Evolutionary conservation across 2,797 vertebrate species (phyloP), one percentile per base, ranked within the genome.

Genomic region (Phrynocephalus guinanensis): DNA sequence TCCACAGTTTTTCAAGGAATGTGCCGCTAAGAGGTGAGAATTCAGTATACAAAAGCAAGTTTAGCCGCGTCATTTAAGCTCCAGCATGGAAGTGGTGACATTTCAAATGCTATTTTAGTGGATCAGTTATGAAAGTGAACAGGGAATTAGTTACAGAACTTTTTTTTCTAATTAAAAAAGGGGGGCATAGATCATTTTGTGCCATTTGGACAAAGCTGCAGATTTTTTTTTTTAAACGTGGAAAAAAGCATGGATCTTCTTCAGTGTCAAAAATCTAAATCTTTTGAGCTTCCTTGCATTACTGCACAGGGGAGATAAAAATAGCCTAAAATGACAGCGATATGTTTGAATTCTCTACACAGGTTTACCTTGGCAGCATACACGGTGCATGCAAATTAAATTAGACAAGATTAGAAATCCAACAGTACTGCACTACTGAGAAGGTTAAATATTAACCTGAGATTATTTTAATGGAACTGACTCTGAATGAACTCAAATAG

Each of bases 171-270:
- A 91, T 66, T 38, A 92, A 93, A 88, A 83, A 86, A 26, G 78
- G 5, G 90, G 79, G 5, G 90, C 50, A 79, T 82, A 95, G 93
- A 95, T 93, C 92, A 93, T 82, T 77, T 76, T n/a, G 52, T 84
- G 56, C 63, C 33, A 66, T 52, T n/a, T 44, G 33, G 5, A 76
- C 22, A 75, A 5, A 70, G 92, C 38, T 77, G 50, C 85, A 60
- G 16, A 3, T 70, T 70, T 50, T 11, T 50, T 11, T 75, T 44
- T 33, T 73, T 28, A 77, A 77, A 48, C 26, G 22, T 38, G 30
- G 24, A 79, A 30, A 63, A 33, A 33, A 79, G n/a, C 56, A 79
- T 30, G 20, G 33, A 79, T 67, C 30, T 75, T 44, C 38, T 16
- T 67, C 56, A 33, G 13, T 44, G 79, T 22, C 79, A 56, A 88